Conservation (phyloP, 1,140 invertebrate species). For the Drosophila equinoxialis region DNA sequence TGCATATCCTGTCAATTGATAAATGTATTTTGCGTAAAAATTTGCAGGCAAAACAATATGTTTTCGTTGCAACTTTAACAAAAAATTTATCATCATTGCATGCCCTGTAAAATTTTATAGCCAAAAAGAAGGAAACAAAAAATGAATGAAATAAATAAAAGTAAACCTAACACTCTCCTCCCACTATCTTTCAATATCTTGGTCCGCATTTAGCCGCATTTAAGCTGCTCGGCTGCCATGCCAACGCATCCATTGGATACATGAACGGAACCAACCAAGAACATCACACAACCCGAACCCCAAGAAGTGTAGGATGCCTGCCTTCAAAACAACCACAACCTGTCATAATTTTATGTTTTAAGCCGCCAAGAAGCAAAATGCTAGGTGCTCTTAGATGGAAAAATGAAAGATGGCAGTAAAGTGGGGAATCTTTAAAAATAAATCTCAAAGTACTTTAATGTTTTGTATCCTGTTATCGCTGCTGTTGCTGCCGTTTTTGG, state of each 20-base stretch:
- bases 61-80: not conserved
- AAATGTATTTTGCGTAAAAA: not conserved
- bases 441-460: constrained; percentile 72
- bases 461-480: constrained; percentile 60
- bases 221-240: constrained; percentile 34
- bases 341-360: constrained; percentile 75
- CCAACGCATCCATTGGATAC: not conserved
- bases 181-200: not conserved
- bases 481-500: constrained; percentile 4
- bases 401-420: constrained; percentile 29
- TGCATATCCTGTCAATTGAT: not conserved
- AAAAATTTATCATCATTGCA: constrained; percentile 18
- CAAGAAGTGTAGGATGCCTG: not conserved
- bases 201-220: constrained; percentile 2
- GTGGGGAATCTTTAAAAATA: constrained; percentile 64
- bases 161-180: not conserved
- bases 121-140: not conserved
- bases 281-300: constrained; percentile 1
- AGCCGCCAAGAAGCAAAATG: constrained; percentile 31
- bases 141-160: not conserved
- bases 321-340: constrained; percentile 61
- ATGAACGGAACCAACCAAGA: not conserved
- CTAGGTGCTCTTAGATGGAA: not conserved
- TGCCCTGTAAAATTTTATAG: constrained; percentile 18
- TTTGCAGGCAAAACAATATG: not conserved